These are phyloP conservation scores for Darevskia mixta DNA, from an alignment of 2,797 vertebrate species.

Conservation along the genomic window DNA sequence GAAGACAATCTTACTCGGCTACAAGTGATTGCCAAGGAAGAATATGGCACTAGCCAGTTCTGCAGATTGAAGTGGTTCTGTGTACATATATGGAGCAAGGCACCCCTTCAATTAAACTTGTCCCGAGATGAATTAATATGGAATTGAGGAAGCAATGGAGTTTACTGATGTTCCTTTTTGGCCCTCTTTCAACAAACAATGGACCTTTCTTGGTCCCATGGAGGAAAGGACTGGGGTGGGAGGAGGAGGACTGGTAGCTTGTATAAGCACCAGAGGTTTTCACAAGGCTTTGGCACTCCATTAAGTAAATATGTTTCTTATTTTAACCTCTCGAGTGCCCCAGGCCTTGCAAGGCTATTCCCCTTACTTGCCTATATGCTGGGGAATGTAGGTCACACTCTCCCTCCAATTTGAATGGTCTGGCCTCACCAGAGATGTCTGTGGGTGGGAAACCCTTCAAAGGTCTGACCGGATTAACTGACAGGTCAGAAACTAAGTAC, in stretches of 20 bases:
- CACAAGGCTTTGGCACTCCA: conserved; percentile 62
- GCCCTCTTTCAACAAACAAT: neutral
- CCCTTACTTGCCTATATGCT: conserved; percentile 56
- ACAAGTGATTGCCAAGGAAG: no score
- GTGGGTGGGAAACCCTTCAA: conserved; percentile 59
- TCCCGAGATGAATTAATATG: neutral
- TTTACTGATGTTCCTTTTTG: neutral
- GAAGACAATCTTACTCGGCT: no score
- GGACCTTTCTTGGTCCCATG: conserved; percentile 27
- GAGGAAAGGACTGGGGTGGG: conserved; percentile 24
- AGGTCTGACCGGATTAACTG: conserved; percentile 67
- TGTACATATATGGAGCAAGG: no score
- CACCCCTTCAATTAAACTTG: no score
- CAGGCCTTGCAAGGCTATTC: conserved; percentile 50
- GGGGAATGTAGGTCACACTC: conserved; percentile 67
- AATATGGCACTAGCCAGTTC: no score
- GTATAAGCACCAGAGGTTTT: conserved; percentile 61
- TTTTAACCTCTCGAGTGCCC: conserved; percentile 73
- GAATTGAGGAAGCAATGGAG: neutral
- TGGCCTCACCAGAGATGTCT: conserved; percentile 62
- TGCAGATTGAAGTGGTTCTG: no score
- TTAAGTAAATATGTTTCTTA: conserved; percentile 72
- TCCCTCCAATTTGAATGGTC: conserved; percentile 60
- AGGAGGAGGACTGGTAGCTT: conserved; percentile 32
- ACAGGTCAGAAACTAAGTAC: conserved; percentile 62